Conservation (phyloP, 2,888 invertebrate genomes). For the Drosophila leonis region DNA sequence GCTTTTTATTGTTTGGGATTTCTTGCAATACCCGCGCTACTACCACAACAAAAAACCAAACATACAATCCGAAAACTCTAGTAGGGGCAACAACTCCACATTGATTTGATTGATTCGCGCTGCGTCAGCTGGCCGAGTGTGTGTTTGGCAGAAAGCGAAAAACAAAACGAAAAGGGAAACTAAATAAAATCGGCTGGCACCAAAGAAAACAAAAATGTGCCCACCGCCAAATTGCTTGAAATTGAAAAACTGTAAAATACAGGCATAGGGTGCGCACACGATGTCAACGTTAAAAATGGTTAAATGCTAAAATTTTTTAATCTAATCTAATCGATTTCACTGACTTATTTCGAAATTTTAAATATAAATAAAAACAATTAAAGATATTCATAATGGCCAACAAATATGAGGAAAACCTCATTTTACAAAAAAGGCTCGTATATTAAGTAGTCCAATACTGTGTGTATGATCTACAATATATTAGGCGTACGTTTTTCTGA, state of each 20-base stretch:
- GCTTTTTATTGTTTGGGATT: conserved; percentile 75
- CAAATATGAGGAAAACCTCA: neutral
- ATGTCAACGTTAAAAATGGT: conserved; percentile 20
- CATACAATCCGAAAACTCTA: conserved; percentile 29
- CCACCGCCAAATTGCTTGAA: conserved; percentile 57
- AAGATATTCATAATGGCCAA: too few relatives aligned
- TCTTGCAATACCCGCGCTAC: conserved; percentile 57
- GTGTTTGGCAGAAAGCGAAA: conserved; percentile 16
- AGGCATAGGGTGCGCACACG: neutral
- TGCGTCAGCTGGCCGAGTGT: conserved; percentile 73
- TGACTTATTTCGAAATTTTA: neutral
- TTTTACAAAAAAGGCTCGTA: neutral
- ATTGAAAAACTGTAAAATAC: conserved; percentile 52
- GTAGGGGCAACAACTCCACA: conserved; percentile 63
- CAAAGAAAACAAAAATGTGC: conserved; percentile 62
- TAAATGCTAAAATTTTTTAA: conserved; percentile 20
- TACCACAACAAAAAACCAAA: conserved; percentile 54
- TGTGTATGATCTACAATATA: too few relatives aligned
- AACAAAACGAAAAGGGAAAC: conserved; percentile 1
- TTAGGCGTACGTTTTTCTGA: too few relatives aligned
- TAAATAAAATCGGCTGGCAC: conserved; percentile 41
- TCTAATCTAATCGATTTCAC: conserved; percentile 19
- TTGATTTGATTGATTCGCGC: conserved; percentile 79
- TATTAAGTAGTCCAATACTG: too few relatives aligned
- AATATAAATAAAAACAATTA: neutral